Base-by-base conservation (phyloP, 2,888 invertebrate genomes). In the Polydrusus pterygomalis region DNA sequence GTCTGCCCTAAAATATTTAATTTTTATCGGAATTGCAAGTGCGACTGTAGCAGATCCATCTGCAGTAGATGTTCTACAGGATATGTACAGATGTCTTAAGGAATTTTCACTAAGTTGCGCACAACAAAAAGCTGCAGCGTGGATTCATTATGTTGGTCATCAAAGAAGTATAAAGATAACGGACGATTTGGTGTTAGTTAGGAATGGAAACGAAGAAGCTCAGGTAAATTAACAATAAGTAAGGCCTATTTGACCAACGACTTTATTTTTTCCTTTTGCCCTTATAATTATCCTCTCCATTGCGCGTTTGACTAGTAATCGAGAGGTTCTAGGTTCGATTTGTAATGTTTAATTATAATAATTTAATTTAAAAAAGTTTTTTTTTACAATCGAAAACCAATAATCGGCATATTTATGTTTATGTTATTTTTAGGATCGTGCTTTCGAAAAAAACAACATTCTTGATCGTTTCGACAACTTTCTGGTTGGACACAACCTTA, bases 381-480 rank as follows among this genome's bases (percentile, higher is more conserved):
- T n/a, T n/a, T n/a, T n/a, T n/a, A n/a, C n/a, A n/a, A n/a, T n/a
- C n/a, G n/a, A n/a, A n/a, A n/a, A n/a, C n/a, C n/a, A n/a, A n/a
- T n/a, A n/a, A n/a, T n/a, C n/a, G n/a, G n/a, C n/a, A n/a, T n/a
- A 8, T 34, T 34, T 7, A 7, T 1, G 10, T 34, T 34, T 34
- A 34, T 34, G 8, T 67, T 51, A 45, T 38, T 67, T 67, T 70
- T 88, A 74, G 77, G 77, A 70, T 54, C 69, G 77, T 18, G 49
- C 62, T 40, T 72, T 64, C 17, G 86, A 89, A 89, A 40, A 90
- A 88, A 86, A 90, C 78, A 89, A 89, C 77, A 89, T 94, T 83
- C 89, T 95, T 79, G 92, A 94, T 81, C 90, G 90, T 84, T 90
- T 95, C 77, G 95, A 95, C 80, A 86, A 89, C 64, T 95, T 94